These are phyloP conservation scores for Otus scops DNA, from an alignment of 2,797 vertebrate species.

Conservation along the genomic window DNA sequence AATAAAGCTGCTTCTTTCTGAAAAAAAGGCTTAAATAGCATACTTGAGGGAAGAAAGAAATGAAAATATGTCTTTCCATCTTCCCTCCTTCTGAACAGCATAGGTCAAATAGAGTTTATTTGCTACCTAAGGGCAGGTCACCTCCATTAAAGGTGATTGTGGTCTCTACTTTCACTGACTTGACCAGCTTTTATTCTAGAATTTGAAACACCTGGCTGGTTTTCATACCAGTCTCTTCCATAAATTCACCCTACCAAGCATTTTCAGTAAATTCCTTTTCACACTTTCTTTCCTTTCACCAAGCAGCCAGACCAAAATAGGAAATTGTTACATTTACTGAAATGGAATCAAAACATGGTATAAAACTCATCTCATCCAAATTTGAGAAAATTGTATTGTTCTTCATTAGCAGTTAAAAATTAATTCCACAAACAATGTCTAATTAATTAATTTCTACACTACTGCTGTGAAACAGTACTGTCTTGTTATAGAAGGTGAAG, in stretches of 20 bases:
- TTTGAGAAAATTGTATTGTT: not conserved
- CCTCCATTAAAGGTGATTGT: not conserved
- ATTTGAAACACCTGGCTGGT: not conserved
- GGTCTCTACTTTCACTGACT: not conserved
- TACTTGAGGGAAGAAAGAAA: not conserved
- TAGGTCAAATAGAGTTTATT: not conserved
- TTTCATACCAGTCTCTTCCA: not conserved
- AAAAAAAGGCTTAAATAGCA: not conserved
- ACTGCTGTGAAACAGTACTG: not conserved
- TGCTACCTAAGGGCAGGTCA: not conserved
- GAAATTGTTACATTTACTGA: not conserved
- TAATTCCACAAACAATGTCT: not conserved
- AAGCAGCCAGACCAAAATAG: not conserved
- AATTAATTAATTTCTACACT: not conserved
- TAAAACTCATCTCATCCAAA: not conserved
- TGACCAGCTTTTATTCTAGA: not conserved
- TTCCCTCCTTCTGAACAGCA: not conserved
- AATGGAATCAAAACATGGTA: not conserved
- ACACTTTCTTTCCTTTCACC: not conserved
- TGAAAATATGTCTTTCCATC: fast-evolving
- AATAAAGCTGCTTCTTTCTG: not conserved
- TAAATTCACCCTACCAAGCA: not conserved
- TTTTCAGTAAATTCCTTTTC: not conserved
- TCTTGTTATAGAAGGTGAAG: not conserved
- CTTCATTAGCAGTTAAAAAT: not conserved